Conservation (phyloP, 2,797 vertebrate species). For the Nannoperca obscura region DNA sequence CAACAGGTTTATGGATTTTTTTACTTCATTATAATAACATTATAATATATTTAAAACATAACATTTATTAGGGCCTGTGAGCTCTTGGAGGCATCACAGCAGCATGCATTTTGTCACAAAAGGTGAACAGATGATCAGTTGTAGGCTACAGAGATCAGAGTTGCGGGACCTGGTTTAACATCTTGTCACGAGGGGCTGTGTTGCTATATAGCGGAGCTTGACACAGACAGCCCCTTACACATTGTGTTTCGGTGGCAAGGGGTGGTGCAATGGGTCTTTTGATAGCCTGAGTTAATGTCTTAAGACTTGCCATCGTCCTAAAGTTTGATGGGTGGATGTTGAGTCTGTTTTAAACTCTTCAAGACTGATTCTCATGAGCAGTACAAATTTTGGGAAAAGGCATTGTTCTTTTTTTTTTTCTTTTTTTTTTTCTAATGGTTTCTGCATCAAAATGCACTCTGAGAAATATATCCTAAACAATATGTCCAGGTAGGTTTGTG, state of each 20-base stretch:
- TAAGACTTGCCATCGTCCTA: slow-evolving; percentile 36
- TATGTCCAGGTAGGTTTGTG: background rate
- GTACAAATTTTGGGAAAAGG: background rate
- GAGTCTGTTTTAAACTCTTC: slow-evolving; percentile 30
- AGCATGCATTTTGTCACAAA: slow-evolving; percentile 4
- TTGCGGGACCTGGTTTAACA: slow-evolving; percentile 7
- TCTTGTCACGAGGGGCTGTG: slow-evolving; percentile 29
- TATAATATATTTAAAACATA: no score
- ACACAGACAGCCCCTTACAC: slow-evolving; percentile 43
- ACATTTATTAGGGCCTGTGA: background rate
- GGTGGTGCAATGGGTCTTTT: slow-evolving; percentile 42
- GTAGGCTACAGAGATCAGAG: slow-evolving; percentile 11
- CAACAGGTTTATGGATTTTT: background rate
- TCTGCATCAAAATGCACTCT: background rate
- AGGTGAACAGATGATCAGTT: background rate
- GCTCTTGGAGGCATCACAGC: background rate
- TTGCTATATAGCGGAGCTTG: slow-evolving; percentile 5
- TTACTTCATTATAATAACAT: background rate
- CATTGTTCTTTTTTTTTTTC: no score
- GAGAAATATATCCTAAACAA: slow-evolving; percentile 14
- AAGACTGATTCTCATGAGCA: slow-evolving; percentile 9
- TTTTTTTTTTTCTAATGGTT: background rate
- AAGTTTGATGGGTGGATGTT: slow-evolving; percentile 42
- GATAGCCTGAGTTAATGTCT: slow-evolving; percentile 48
- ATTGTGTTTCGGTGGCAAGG: slow-evolving; percentile 33